Base-by-base conservation (phyloP, 2,113 vertebrate genomes). In the Cyanocitta stelleri region DNA sequence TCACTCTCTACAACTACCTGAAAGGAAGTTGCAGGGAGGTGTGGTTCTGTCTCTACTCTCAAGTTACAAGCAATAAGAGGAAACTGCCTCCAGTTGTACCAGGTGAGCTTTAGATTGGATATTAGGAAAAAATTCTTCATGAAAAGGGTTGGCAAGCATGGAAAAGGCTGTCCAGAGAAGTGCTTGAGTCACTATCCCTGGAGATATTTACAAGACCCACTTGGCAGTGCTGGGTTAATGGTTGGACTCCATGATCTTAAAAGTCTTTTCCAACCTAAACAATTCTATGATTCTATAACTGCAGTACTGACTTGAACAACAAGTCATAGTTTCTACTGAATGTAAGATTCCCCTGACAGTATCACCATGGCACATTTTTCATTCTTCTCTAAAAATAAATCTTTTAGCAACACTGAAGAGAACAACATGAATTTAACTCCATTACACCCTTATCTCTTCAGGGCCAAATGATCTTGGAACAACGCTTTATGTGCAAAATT, bases 1-100 rank as follows among this genome's bases (percentile, higher is more conserved):
- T 9, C 0, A 0, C 12, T n/a, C 23, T n/a, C 22, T 58, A 7
- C 14, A 61, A 9, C 14, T 5, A 27, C 11, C 6, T 21, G 14
- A 71, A 17, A 51, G 20, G 24, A 51, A 6, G 13, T 3, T 51
- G 41, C 23, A 61, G 16, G 2, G 15, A 78, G 23, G 16, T 23
- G 23, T 4, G 18, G 13, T 6, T 6, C 8, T 1, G 5, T 19
- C 27, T 67, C 41, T 14, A 61, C 23, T 48, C 20, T 21, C 32
- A 68, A 6, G n/a, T 49, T 35, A 43, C 10, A 51, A 39, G 41
- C 1, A 29, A 5, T 24, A 39, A 52, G 49, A 76, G 33, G 18
- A 64, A 76, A 82, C 9, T 24, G 23, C 9, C n/a, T 48, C 19
- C 44, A n/a, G 66, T 26, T 63, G 48, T 12, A n/a, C 9, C 37